These are phyloP conservation scores for Nicator chloris DNA, from an alignment of 2,113 vertebrate species.

Conservation along the genomic window DNA sequence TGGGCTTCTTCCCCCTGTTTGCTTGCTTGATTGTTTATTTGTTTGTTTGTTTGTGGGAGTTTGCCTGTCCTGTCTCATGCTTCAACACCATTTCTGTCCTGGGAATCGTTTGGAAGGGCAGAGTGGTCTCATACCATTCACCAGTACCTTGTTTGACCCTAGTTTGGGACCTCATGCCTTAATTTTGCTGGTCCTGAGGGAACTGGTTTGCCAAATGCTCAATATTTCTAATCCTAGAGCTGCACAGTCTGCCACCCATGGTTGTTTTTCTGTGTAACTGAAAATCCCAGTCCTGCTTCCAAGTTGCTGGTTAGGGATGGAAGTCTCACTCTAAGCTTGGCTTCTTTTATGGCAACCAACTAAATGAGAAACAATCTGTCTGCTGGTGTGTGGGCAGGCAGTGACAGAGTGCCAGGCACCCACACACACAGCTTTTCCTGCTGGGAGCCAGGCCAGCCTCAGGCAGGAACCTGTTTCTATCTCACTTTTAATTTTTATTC, in stretches of 20 bases:
- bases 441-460: neutral
- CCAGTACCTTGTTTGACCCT: neutral
- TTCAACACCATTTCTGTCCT: neutral
- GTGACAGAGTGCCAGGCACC: neutral
- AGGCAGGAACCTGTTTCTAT: neutral
- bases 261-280: neutral
- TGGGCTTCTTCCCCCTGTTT: neutral
- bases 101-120: neutral
- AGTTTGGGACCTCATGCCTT: neutral
- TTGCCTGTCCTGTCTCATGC: neutral
- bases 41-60: neutral
- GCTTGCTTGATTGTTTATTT: neutral
- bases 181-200: neutral
- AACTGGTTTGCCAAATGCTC: neutral
- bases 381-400: neutral
- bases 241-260: neutral
- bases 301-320: neutral
- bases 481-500: neutral
- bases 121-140: neutral
- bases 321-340: neutral
- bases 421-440: neutral
- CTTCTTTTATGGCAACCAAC: neutral
- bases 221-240: neutral
- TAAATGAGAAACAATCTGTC: neutral
- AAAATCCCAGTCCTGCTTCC: neutral